Conservation (phyloP, 2,113 vertebrate genomes). For the Alligator sinensis region DNA sequence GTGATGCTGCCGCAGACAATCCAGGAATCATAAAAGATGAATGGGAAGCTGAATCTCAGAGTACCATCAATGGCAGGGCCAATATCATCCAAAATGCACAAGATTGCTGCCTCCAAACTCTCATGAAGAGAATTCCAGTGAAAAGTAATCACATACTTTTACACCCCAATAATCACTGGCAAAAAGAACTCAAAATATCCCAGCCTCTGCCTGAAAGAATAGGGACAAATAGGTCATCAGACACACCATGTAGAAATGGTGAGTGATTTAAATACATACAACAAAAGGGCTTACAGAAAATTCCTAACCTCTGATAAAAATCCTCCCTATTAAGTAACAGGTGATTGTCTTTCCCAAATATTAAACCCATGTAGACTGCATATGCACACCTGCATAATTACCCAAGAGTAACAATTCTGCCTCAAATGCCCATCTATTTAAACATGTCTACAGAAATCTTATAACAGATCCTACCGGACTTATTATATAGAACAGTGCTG, state of each 20-base stretch:
- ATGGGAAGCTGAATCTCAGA: background rate
- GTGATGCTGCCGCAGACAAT: background rate
- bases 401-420: background rate
- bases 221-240: background rate
- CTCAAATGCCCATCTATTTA: background rate
- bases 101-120: background rate
- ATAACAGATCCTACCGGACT: too few relatives aligned
- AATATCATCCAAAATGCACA: background rate
- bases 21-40: background rate
- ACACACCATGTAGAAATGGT: background rate
- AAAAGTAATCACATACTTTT: background rate
- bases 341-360: background rate
- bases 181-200: background rate
- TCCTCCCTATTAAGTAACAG: background rate
- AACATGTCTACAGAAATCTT: too few relatives aligned
- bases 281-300: background rate
- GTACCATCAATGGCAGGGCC: background rate
- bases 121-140: background rate
- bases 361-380: background rate
- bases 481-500: too few relatives aligned
- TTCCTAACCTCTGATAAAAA: background rate
- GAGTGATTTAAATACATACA: background rate
- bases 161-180: background rate
- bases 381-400: background rate
- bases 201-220: background rate